Evolutionary conservation across 2,797 vertebrate genomes (phyloP).

Genomic region (Bradypus variegatus): DNA sequence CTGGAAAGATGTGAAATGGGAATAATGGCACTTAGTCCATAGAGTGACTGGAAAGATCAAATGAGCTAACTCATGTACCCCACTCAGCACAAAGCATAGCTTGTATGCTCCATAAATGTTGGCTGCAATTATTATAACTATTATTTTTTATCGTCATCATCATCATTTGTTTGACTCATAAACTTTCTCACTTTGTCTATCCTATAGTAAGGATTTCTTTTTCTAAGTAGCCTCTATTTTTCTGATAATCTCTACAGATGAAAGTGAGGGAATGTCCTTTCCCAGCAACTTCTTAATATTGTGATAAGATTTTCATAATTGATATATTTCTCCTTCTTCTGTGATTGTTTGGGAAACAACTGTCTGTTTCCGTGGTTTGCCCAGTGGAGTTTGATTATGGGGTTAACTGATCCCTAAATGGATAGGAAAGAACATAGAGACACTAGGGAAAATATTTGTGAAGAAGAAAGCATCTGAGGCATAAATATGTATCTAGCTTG

Average conservation of each 20-base stretch:
- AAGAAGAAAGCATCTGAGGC: neutral
- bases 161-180: slow-evolving; percentile 23
- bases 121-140: slow-evolving; percentile 18
- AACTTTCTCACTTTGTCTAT: neutral
- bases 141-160: neutral
- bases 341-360: slow-evolving; percentile 50
- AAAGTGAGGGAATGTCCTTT: slow-evolving; percentile 32
- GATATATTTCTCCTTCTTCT: slow-evolving; percentile 60
- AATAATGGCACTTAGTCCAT: slow-evolving; percentile 6
- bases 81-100: neutral
- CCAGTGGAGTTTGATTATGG: slow-evolving; percentile 49
- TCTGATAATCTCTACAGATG: slow-evolving; percentile 66
- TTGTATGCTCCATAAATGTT: neutral
- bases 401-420: slow-evolving; percentile 57
- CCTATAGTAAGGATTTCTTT: neutral
- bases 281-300: neutral
- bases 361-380: slow-evolving; percentile 53
- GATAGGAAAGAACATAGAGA: slow-evolving; percentile 45
- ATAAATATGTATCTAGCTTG: neutral
- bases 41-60: neutral
- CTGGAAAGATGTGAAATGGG: slow-evolving; percentile 31
- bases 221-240: neutral
- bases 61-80: neutral
- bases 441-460: slow-evolving; percentile 45
- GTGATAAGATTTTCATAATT: neutral